Conservation (phyloP, 2,797 vertebrate genomes). For the Sternotherus odoratus region DNA sequence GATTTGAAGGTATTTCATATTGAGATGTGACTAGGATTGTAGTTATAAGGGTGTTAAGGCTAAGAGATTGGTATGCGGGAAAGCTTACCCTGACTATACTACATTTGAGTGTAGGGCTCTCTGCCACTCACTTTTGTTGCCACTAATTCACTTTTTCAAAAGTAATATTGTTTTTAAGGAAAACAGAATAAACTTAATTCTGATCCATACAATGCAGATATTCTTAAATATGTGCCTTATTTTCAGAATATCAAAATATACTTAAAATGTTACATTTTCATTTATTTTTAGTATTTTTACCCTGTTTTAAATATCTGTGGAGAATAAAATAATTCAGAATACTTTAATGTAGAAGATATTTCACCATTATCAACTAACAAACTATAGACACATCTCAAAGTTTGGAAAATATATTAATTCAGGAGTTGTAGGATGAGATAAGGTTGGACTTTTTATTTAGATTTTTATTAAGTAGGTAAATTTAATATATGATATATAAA, state of each 20-base stretch:
- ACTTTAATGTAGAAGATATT: slow-evolving; percentile 23
- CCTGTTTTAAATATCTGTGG: slow-evolving; percentile 15
- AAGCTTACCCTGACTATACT: neutral
- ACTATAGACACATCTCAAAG: neutral
- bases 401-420: neutral
- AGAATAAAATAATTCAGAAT: slow-evolving; percentile 63
- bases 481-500: slow-evolving; percentile 5
- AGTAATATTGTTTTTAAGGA: slow-evolving; percentile 16
- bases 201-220: accelerated
- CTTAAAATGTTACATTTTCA: neutral
- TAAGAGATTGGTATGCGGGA: neutral
- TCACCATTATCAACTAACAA: neutral
- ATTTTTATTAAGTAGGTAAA: slow-evolving; percentile 46
- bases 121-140: neutral
- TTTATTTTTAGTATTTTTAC: neutral
- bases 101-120: neutral
- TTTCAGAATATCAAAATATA: neutral
- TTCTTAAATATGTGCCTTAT: slow-evolving; percentile 20
- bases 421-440: too few relatives aligned
- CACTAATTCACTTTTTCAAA: neutral
- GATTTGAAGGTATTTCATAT: neutral
- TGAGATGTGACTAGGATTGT: neutral
- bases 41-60: neutral
- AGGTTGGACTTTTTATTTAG: too few relatives aligned
- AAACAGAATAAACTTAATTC: neutral